Base-by-base conservation (phyloP, 2,888 invertebrate species). In the Halictus quadricinctus region DNA sequence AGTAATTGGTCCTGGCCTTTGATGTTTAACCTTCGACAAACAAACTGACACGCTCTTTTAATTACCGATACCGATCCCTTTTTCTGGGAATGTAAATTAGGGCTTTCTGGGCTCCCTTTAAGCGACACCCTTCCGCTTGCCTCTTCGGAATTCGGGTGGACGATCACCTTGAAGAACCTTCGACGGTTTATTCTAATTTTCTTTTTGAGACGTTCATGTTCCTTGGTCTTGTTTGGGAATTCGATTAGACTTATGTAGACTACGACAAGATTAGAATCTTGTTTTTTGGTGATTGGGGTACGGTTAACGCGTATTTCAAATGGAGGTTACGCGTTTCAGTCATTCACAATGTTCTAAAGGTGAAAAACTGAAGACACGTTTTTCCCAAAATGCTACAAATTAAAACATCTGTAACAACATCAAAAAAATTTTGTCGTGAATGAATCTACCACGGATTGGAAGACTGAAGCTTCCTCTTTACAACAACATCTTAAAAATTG, bases 1-100 rank as follows among this genome's bases (percentile, higher is more conserved):
- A 25, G 69, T 73, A 46, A 46, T 73, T 73, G 48, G 73, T 73
- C 25, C 73, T 25, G 29, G 18, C 48, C 73, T 73, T 73, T 73
- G 48, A 46, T 69, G 41, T 41, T 69, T 41, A 21, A 69, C 60
- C 43, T 46, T 46, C 21, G n/a, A 29, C 43, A 72, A 72, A 69
- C 69, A 43, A 69, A 69, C 21, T 69, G 69, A 54, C 54, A 69
- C 69, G 41, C 21, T 43, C 69, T 41, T 73, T 73, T 50, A 50
- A 73, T 73, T 73, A 46, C 25, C 73, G 18, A 50, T 50, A 41
- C 48, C 50, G 73, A 15, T 72, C 29, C 58, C 43, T n/a, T 69
- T 69, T 69, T 21, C 41, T 21, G 10, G 41, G 69, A 41, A 41
- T 41, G 69, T 18, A 41, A 69, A 41, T 41, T 21, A 66, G 66